A percentile compares a stretch with the other conserved stretches of the same genome.
Evolutionary conservation across 2,797 vertebrate genomes (phyloP).

Genomic region (Apodemus agrarius): DNA sequence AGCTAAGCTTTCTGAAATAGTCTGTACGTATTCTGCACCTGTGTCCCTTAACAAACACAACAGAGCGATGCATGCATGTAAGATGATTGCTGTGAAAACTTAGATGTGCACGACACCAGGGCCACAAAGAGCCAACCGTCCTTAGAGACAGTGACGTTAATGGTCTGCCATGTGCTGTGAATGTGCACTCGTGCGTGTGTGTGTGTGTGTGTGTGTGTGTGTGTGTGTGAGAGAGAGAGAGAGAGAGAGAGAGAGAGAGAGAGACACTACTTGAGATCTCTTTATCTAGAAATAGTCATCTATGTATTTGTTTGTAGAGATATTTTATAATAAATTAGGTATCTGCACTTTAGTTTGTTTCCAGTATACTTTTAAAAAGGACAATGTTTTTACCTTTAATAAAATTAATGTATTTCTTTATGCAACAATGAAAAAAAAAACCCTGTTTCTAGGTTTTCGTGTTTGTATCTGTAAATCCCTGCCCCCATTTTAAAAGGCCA

Average conservation of each 20-base stretch:
- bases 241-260: too few relatives aligned
- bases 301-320: not conserved
- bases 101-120: not conserved
- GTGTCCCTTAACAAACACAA: conserved; percentile 8
- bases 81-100: conserved; percentile 14
- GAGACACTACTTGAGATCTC: not conserved
- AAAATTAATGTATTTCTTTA: conserved; percentile 33
- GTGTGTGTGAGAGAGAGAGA: not conserved
- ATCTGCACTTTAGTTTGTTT: conserved; percentile 31
- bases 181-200: not conserved
- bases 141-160: not conserved
- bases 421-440: not conserved
- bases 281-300: not conserved
- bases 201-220: not conserved
- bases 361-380: not conserved
- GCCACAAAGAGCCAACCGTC: not conserved
- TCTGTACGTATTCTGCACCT: not conserved
- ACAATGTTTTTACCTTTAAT: conserved; percentile 12
- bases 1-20: conserved; percentile 17
- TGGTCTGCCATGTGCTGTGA: not conserved
- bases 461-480: conserved; percentile 4
- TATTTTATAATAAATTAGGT: conserved; percentile 53
- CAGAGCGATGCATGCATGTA: not conserved
- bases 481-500: conserved; percentile 41
- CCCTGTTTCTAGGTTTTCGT: conserved; percentile 3